phyloP scores from a whole-genome alignment of 1,140 invertebrate species.

The Chironomus striatipennis region DNA sequence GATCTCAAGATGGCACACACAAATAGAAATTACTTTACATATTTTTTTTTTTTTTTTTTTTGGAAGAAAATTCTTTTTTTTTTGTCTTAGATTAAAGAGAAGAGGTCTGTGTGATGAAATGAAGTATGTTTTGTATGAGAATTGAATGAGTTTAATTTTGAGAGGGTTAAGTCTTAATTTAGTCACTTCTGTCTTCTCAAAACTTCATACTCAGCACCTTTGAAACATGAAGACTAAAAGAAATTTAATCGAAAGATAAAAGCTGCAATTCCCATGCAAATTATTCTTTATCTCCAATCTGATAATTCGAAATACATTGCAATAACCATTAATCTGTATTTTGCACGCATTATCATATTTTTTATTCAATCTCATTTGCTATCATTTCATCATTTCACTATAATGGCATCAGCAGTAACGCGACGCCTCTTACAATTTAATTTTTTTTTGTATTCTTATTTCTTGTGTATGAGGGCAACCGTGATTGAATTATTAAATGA shows the following conservation, averaged over 20 bases:
- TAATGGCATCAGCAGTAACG: background rate
- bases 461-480: background rate
- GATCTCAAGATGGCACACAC: conserved; percentile 3
- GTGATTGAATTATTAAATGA: conserved; percentile 14
- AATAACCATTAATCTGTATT: conserved; percentile 9
- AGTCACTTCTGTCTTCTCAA: no score
- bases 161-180: no score
- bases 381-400: background rate
- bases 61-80: no score
- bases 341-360: conserved; percentile 10
- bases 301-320: background rate
- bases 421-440: background rate
- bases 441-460: background rate
- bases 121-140: no score
- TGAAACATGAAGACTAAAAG: no score
- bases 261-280: no score
- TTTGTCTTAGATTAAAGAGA: no score
- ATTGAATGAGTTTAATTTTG: no score
- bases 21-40: background rate
- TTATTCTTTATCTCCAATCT: background rate
- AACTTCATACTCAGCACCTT: no score
- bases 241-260: no score
- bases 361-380: background rate
- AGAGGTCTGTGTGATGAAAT: no score
- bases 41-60: no score